Conservation (phyloP, 2,888 invertebrate genomes). For the Apotomis turbidana region DNA sequence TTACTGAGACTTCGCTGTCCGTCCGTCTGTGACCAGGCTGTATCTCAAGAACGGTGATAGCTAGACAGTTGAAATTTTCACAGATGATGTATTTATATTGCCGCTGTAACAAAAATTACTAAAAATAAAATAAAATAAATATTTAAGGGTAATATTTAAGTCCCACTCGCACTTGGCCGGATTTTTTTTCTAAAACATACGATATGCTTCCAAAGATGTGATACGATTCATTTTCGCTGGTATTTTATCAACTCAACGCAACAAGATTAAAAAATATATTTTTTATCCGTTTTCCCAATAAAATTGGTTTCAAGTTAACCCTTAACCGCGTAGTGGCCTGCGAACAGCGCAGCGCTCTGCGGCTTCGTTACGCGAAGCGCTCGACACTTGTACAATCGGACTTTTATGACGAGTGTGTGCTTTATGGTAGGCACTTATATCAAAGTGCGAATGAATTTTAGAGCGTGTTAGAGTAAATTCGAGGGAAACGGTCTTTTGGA, state of each 20-base stretch:
- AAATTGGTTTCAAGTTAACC: slow-evolving; percentile 9
- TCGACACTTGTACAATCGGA: slow-evolving; percentile 26
- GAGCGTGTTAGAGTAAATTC: slow-evolving; percentile 4
- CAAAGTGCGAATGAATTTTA: slow-evolving; percentile 12
- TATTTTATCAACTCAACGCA: background rate
- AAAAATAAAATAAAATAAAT: too few species aligned
- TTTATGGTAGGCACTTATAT: slow-evolving; percentile 20
- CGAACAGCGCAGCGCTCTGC: slow-evolving; percentile 33
- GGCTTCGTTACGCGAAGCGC: slow-evolving; percentile 36
- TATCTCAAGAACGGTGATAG: too few species aligned
- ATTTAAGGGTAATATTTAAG: too few species aligned
- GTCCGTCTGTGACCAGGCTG: too few species aligned
- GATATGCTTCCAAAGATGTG: too few species aligned
- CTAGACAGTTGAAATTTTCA: too few species aligned
- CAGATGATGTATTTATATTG: too few species aligned
- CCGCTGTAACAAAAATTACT: too few species aligned
- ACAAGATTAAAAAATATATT: background rate
- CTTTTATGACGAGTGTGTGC: slow-evolving; percentile 35
- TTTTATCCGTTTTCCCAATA: slow-evolving; percentile 1
- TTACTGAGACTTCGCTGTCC: too few species aligned
- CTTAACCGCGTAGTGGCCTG: slow-evolving; percentile 31
- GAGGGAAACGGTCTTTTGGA: background rate
- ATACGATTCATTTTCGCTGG: background rate
- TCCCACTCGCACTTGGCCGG: too few species aligned
- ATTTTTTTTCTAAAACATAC: too few species aligned